Base-by-base conservation (phyloP, 2,797 vertebrate genomes). In the Diglossa cyanea region DNA sequence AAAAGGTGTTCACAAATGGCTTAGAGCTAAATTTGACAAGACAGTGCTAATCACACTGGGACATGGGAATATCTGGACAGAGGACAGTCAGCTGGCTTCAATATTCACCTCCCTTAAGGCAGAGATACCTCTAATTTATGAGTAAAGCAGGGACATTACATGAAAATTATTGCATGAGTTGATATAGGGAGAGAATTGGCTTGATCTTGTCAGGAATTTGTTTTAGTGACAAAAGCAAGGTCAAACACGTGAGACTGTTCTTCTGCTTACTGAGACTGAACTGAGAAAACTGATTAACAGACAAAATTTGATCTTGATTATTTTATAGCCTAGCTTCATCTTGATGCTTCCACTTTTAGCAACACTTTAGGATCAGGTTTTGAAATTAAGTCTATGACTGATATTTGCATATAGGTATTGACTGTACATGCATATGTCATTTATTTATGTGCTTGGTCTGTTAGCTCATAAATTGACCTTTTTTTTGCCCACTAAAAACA, bases 21-120 rank as follows among this genome's bases (percentile, higher is more conserved):
- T 95, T 91, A 97, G 97, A 96, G 98, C 96, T 97, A 97, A 96
- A 98, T 98, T 98, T 98, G 96, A 94, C 98, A 97, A 92, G 97
- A 95, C 90, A 79, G 96, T 97, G 98, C 90, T 98, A 98, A 97
- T 98, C 94, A 95, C 98, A 95, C 96, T 94, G 82, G 87, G 85
- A 97, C 97, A 97, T 97, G 98, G 97, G 98, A 98, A 97, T 97
- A 97, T 96, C 95, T 96, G 93, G 80, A 96, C 76, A 68, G 90
- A 93, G 94, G 88, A 97, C 86, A 94, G 72, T 90, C 94, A 78
- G 55, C 57, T 93, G 79, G 48, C 73, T 94, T 90, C 31, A 6
- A 6, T 79, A 66, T 57, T 35, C 62, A 51, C 54, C 37, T 71
- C 45, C 48, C n/a, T 10, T 5, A 53, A 90, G 60, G 79, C 66